phyloP scores from a whole-genome alignment of 2,888 invertebrate genomes.

The Iphiclides podalirius region DNA sequence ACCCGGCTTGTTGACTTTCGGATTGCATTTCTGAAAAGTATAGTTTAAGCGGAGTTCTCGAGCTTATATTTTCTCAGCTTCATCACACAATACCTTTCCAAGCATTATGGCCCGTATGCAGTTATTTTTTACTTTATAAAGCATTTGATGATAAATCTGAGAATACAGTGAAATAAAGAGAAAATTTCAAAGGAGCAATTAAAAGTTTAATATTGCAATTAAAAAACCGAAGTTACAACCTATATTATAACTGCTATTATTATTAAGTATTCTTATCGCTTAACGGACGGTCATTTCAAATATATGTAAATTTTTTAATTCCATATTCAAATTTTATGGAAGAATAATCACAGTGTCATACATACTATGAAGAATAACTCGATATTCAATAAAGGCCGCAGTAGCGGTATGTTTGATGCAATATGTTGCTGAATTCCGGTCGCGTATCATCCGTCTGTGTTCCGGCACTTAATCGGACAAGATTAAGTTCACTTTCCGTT shows the following conservation, averaged over 20 bases:
- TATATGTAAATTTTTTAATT: background rate
- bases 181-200: too few species aligned
- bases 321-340: background rate
- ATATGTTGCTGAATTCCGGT: slow-evolving; percentile 14
- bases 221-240: too few species aligned
- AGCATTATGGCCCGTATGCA: too few species aligned
- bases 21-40: background rate
- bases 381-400: slow-evolving; percentile 11
- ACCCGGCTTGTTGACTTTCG: background rate
- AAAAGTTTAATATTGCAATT: too few species aligned
- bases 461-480: slow-evolving; percentile 22
- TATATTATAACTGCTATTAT: too few species aligned
- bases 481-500: slow-evolving; percentile 24
- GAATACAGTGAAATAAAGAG: too few species aligned
- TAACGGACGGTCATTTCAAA: too few species aligned
- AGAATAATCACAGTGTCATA: slow-evolving; percentile 1
- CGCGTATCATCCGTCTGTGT: slow-evolving; percentile 23
- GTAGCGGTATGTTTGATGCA: background rate
- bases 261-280: too few species aligned
- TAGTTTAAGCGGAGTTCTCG: background rate
- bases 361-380: background rate
- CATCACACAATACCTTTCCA: too few species aligned
- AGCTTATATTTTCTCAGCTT: too few species aligned
- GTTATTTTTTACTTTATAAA: too few species aligned
- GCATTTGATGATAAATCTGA: too few species aligned